Evolutionary conservation across 2,888 invertebrate species (phyloP).

Genomic region (Lochmaea crataegi): DNA sequence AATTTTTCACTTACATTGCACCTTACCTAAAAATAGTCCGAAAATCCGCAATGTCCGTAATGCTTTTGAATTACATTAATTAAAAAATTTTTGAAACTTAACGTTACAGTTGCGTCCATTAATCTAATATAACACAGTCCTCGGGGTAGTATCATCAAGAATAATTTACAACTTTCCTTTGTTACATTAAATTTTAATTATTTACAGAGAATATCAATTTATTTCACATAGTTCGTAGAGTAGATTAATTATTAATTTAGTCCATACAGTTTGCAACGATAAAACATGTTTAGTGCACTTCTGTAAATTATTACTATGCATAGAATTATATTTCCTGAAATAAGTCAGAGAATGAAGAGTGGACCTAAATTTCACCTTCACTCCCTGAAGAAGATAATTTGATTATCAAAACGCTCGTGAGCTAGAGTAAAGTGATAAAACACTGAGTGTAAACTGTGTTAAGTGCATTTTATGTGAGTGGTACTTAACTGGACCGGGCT

Average conservation of each 20-base stretch:
- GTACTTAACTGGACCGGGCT: too few species aligned
- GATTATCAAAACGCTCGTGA: too few species aligned
- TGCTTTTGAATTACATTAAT: neutral
- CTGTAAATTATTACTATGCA: neutral
- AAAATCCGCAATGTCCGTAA: too few species aligned
- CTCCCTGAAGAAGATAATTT: too few species aligned
- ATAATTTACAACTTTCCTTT: neutral
- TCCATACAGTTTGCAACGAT: neutral
- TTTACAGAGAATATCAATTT: neutral
- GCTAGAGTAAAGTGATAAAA: too few species aligned
- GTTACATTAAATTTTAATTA: slow-evolving; percentile 1
- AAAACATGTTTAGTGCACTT: neutral
- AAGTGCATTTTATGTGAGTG: too few species aligned
- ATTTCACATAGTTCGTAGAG: neutral
- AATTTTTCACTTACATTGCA: too few species aligned
- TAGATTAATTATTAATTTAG: neutral
- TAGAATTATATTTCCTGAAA: too few species aligned
- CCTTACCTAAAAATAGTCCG: too few species aligned
- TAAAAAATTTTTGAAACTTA: neutral
- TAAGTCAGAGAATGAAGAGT: too few species aligned
- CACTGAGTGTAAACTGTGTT: too few species aligned
- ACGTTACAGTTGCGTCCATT: neutral
- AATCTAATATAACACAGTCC: neutral
- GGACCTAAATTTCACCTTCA: too few species aligned
- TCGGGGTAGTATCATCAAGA: neutral